Percentiles rank a stretch among this genome's conserved stretches.
Conservation (phyloP, 1,140 invertebrate genomes). For the Plodia interpunctella region DNA sequence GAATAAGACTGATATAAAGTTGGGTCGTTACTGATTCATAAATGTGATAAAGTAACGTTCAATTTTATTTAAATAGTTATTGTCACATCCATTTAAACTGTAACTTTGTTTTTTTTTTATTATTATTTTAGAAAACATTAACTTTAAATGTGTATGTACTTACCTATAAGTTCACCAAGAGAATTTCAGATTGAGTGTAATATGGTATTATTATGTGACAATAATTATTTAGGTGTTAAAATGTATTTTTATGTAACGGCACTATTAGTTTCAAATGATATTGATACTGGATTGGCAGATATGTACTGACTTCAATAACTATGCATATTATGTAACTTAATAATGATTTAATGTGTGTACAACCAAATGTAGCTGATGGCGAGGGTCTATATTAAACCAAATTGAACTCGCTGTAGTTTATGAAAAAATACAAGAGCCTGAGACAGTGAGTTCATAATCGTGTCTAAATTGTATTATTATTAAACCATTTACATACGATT, state of each 20-base stretch:
- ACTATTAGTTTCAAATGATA: constrained; percentile 39
- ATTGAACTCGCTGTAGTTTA: background rate
- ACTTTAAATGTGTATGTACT: no score
- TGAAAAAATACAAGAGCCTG: background rate
- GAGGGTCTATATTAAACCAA: background rate
- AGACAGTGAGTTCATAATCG: no score
- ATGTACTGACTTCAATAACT: constrained; percentile 29
- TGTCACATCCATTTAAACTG: no score
- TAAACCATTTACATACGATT: no score
- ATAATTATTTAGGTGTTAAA: constrained; percentile 6
- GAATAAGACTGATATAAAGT: constrained; percentile 69
- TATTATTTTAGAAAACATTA: no score
- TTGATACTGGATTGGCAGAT: constrained; percentile 9
- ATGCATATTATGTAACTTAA: constrained; percentile 31
- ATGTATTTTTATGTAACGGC: constrained; percentile 42
- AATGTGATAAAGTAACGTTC: background rate
- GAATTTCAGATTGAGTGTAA: no score
- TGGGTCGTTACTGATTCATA: constrained; percentile 23
- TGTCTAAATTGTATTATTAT: no score
- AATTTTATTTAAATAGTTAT: background rate
- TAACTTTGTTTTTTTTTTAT: no score
- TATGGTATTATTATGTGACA: background rate
- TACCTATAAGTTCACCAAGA: no score
- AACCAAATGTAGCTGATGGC: constrained; percentile 1
- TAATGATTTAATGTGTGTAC: constrained; percentile 37